These are phyloP conservation scores for Eublepharis macularius DNA, from an alignment of 2,113 vertebrate species.

Conservation along the genomic window DNA sequence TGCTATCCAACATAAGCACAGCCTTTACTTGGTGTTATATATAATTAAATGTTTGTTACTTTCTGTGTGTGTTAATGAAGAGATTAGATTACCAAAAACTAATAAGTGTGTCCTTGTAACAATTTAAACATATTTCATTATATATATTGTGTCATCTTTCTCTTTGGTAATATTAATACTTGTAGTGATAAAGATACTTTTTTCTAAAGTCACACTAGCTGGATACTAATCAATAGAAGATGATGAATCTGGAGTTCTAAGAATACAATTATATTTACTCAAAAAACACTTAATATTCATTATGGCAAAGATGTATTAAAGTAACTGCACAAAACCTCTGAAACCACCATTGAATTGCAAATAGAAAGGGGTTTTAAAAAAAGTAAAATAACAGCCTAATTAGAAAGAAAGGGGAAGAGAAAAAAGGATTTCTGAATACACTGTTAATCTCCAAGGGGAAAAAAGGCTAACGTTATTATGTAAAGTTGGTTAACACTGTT, in stretches of 20 bases:
- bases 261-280: slow-evolving; percentile 17
- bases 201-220: slow-evolving; percentile 31
- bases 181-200: background rate
- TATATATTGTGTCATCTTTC: background rate
- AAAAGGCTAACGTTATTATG: background rate
- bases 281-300: slow-evolving; percentile 5
- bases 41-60: no score
- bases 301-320: background rate
- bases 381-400: background rate
- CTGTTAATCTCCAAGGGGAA: no score
- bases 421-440: background rate
- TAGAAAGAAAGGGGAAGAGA: rapidly evolving
- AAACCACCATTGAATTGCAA: background rate
- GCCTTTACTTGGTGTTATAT: background rate
- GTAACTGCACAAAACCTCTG: background rate
- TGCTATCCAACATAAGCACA: background rate
- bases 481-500: background rate
- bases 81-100: background rate
- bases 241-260: slow-evolving; percentile 12
- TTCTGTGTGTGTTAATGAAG: background rate
- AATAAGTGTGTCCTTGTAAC: no score
- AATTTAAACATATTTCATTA: background rate
- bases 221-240: slow-evolving; percentile 6
- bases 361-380: rapidly evolving
- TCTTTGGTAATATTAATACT: background rate